Conservation (phyloP, 2,113 vertebrate genomes). For the Numenius arquata region DNA sequence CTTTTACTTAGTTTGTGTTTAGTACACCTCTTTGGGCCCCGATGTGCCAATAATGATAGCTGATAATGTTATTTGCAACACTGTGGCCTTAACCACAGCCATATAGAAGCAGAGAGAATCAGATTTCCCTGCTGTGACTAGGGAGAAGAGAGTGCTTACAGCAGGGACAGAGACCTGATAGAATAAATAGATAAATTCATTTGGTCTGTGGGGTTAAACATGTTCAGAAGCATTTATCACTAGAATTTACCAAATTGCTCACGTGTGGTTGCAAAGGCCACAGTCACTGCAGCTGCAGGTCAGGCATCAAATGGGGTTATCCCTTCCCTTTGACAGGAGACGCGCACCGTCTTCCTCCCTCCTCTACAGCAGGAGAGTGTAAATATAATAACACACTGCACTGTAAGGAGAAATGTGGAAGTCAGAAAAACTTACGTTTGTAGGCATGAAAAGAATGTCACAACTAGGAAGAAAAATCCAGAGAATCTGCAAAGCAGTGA, state of each 20-base stretch:
- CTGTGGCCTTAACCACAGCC: not conserved
- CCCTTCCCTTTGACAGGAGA: not conserved
- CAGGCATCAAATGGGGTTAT: not conserved
- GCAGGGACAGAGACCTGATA: not conserved
- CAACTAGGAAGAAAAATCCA: not conserved
- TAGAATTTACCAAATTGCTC: not conserved
- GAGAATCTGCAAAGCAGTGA: not conserved
- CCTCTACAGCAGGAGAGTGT: not conserved
- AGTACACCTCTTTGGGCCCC: not conserved
- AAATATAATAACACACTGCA: not conserved
- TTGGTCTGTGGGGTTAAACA: not conserved
- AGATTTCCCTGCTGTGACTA: not conserved
- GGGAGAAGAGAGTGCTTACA: not conserved
- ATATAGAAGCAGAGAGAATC: not conserved
- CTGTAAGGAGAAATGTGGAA: not conserved
- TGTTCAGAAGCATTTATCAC: not conserved
- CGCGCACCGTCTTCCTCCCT: not conserved
- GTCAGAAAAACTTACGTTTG: not conserved
- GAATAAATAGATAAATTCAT: not conserved
- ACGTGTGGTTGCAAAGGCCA: not conserved
- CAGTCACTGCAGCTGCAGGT: not conserved
- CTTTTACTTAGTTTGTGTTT: not conserved
- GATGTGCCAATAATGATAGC: not conserved
- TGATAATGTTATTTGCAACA: not conserved
- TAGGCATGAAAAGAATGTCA: not conserved